These are phyloP conservation scores for Eulithis testata DNA, from an alignment of 2,888 invertebrate species.

Conservation along the genomic window DNA sequence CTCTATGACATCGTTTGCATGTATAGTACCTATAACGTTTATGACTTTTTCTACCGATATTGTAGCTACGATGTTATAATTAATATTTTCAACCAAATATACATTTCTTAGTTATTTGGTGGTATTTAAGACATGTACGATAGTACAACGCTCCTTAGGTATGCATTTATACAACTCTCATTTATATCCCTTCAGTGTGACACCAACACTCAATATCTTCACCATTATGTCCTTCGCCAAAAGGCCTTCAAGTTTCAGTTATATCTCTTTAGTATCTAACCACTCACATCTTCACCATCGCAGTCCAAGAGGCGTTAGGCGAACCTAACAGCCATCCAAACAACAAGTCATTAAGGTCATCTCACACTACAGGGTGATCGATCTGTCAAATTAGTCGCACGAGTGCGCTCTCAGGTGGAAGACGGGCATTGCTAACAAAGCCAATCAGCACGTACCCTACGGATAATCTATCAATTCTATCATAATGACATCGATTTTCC, in stretches of 20 bases:
- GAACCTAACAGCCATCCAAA: conserved; percentile 35
- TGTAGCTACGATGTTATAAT: no score
- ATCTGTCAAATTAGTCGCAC: conserved; percentile 81
- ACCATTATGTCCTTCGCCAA: no score
- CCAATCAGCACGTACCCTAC: conserved; percentile 77
- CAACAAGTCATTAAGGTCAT: conserved; percentile 66
- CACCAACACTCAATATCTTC: no score
- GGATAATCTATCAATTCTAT: conserved; percentile 83
- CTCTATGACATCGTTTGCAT: no score
- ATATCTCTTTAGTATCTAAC: not conserved
- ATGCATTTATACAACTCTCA: no score
- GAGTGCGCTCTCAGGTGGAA: conserved; percentile 72
- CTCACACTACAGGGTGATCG: conserved; percentile 65
- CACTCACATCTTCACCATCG: conserved; percentile 5
- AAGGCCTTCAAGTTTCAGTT: not conserved
- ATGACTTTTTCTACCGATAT: no score
- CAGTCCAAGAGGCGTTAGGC: conserved; percentile 18
- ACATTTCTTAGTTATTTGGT: no score
- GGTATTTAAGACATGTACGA: no score
- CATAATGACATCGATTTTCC: conserved; percentile 82
- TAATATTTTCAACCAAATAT: no score
- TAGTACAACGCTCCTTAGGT: no score
- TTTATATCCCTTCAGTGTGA: no score
- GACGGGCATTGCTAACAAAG: conserved; percentile 77
- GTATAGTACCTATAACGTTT: no score